A percentile compares a stretch with the other conserved stretches of the same genome.
Evolutionary conservation across 2,113 vertebrate species (phyloP).

Genomic region (Felis chaus): DNA sequence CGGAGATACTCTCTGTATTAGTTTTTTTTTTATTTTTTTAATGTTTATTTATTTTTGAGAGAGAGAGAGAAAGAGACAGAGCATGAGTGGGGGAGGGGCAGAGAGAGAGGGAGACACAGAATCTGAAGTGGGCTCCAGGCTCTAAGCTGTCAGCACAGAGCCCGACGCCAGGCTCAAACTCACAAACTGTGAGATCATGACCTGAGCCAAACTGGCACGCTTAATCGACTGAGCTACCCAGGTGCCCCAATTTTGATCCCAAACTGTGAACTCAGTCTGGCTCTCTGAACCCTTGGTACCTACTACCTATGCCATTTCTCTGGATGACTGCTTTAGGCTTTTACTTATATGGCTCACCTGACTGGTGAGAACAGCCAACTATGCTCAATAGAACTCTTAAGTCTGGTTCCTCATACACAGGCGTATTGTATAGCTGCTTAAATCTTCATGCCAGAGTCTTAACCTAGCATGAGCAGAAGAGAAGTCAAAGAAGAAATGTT

Average conservation of each 20-base stretch:
- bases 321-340: background rate
- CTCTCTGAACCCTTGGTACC: background rate
- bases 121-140: too few species aligned
- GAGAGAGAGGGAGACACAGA: too few species aligned
- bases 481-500: conserved; percentile 24
- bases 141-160: too few species aligned
- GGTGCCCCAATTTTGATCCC: background rate
- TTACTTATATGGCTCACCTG: background rate
- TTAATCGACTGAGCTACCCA: too few species aligned
- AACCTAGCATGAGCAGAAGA: background rate
- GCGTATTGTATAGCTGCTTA: background rate
- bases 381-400: background rate
- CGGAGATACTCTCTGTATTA: background rate
- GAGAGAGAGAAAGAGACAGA: too few species aligned
- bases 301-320: background rate
- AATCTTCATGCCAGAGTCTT: background rate
- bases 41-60: too few species aligned
- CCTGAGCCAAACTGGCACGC: too few species aligned
- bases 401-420: background rate
- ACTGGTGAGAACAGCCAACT: background rate
- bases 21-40: too few species aligned
- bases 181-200: too few species aligned
- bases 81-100: too few species aligned
- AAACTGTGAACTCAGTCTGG: background rate
- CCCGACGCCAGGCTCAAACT: too few species aligned